A percentile compares a stretch with the other conserved stretches of the same genome.
Conservation (phyloP, 1,140 invertebrate genomes). For the Cyclargus thomasi region DNA sequence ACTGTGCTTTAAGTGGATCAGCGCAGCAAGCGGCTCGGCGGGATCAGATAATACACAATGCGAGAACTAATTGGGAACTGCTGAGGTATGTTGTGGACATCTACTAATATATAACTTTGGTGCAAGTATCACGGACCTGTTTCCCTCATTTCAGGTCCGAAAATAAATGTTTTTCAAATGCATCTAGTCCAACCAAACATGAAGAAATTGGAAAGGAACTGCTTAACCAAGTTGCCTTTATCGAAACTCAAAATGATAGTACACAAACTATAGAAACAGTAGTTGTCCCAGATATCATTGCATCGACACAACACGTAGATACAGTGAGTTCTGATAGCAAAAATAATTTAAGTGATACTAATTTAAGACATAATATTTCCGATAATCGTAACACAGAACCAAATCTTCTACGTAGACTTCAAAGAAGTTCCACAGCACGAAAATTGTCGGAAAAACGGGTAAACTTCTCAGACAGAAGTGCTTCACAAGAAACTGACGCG, state of each 20-base stretch:
- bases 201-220: slow-evolving; percentile 55
- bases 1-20: slow-evolving; percentile 80
- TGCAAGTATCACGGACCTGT: background rate
- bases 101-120: slow-evolving; percentile 8
- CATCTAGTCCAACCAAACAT: slow-evolving; percentile 40
- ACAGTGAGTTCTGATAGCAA: slow-evolving; percentile 43
- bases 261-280: slow-evolving; percentile 41
- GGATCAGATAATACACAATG: slow-evolving; percentile 87
- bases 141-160: slow-evolving; percentile 66
- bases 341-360: slow-evolving; percentile 42
- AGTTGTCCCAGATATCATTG: slow-evolving; percentile 44
- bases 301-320: slow-evolving; percentile 42
- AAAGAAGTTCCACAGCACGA: slow-evolving; percentile 57
- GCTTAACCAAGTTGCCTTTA: slow-evolving; percentile 33
- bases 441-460: slow-evolving; percentile 63
- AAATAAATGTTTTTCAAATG: slow-evolving; percentile 71
- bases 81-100: slow-evolving; percentile 69
- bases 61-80: slow-evolving; percentile 87
- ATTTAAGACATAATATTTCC: slow-evolving; percentile 29
- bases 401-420: slow-evolving; percentile 42
- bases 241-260: slow-evolving; percentile 36
- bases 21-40: slow-evolving; percentile 80
- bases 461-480: slow-evolving; percentile 71
- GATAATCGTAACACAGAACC: slow-evolving; percentile 33
- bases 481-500: slow-evolving; percentile 76